Percentiles rank a stretch among this genome's conserved stretches.
These are phyloP conservation scores for Chionodraco myersi DNA, from an alignment of 2,113 vertebrate species.

Conservation along the genomic window DNA sequence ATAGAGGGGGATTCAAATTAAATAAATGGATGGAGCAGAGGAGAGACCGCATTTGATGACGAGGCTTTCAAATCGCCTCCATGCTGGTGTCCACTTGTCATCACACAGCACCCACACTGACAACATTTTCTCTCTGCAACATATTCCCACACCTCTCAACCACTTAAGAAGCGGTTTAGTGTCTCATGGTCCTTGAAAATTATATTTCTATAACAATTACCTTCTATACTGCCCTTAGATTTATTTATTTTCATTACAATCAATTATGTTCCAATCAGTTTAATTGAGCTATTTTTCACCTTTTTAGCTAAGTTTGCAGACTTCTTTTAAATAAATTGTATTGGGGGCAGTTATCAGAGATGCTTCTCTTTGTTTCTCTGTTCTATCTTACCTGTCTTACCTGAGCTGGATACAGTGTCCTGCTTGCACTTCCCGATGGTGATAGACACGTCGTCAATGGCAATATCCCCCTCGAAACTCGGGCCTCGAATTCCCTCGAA, in stretches of 20 bases:
- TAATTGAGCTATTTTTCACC: not conserved
- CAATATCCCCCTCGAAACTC: constrained; percentile 94
- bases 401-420: constrained; percentile 81
- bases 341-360: not conserved
- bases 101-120: constrained; percentile 9
- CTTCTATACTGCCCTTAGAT: not conserved
- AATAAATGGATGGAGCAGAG: constrained; percentile 16
- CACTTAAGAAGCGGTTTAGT: constrained; percentile 6
- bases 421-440: constrained; percentile 92
- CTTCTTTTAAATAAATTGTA: no score
- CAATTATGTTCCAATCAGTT: not conserved
- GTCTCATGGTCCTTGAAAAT: not conserved
- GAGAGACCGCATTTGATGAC: constrained; percentile 20
- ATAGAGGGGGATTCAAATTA: constrained; percentile 8
- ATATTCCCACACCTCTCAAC: constrained; percentile 25
- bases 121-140: constrained; percentile 4
- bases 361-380: constrained; percentile 1
- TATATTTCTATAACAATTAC: not conserved
- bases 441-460: constrained; percentile 95
- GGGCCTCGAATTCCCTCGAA: constrained; percentile 94
- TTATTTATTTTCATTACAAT: constrained; percentile 16
- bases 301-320: not conserved
- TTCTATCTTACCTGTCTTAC: constrained; percentile 81
- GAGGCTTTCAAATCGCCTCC: constrained; percentile 10
- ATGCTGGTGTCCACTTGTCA: constrained; percentile 31